Base-by-base conservation (phyloP, 2,113 vertebrate genomes). In the Toxostoma redivivum region DNA sequence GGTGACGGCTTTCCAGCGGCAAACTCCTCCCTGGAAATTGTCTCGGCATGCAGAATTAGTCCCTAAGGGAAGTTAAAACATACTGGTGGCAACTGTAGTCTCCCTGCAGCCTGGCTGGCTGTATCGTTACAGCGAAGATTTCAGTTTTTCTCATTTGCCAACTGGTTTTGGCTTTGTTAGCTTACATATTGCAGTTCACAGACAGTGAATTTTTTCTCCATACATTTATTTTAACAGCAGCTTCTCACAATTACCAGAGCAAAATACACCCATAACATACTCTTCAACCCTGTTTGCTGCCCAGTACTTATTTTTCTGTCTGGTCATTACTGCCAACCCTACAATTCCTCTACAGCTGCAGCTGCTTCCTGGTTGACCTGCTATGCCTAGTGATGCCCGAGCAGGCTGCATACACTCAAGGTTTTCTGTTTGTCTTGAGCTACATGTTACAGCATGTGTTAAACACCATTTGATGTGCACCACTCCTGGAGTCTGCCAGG, bases 331-430 rank as follows among this genome's bases (percentile, higher is more conserved):
- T 56, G 35, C 37, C 66, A 71, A 27, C 19, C 54, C 53, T 35
- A 31, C 24, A 48, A 33, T 4, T 21, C 16, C 15, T 7, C n/a
- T 62, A 6, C 2, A 48, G 27, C 1, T 3, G 0, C 37, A 53
- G 25, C 10, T 0, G 0, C 25, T 27, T 48, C 78, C 31, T 4
- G 1, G 5, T 6, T 82, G 65, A 22, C n/a, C 67, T 47, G 27
- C 37, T 27, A 7, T 54, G n/a, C 54, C 80, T 61, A 35, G 15
- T 10, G 77, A 57, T 47, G 74, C 76, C 38, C 37, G 10, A 51
- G 66, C 62, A 76, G 65, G 44, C 8, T 90, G 66, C 30, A 30
- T 4, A 9, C 33, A 33, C 31, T 6, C 15, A 16, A 44, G 18
- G 40, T 30, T 86, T 60, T 44, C 66, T 30, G 2, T 56, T 88